phyloP scores from a whole-genome alignment of 2,113 vertebrate genomes.

The Calyptomena viridis region DNA sequence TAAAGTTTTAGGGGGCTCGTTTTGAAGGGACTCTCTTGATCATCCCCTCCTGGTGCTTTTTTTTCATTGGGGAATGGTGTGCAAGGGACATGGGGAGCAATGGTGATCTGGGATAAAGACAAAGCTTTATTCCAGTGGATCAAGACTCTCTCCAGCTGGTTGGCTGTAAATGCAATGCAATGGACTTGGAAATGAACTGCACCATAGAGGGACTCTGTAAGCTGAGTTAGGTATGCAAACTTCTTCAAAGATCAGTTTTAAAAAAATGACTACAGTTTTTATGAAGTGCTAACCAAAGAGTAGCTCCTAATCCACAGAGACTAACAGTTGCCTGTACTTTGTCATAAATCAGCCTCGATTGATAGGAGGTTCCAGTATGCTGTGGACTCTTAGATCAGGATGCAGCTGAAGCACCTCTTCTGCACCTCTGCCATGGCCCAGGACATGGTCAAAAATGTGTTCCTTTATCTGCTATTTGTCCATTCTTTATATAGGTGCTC shows the following conservation, averaged over 20 bases:
- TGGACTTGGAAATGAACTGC: neutral
- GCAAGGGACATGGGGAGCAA: neutral
- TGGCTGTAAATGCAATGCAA: neutral
- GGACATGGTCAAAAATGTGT: neutral
- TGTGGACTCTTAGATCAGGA: neutral
- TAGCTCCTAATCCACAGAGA: neutral
- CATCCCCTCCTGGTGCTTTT: neutral
- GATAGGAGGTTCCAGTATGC: accelerated
- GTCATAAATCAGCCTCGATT: neutral
- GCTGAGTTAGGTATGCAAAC: neutral
- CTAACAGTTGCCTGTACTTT: no score
- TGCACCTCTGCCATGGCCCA: neutral
- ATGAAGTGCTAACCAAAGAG: neutral
- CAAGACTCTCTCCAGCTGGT: neutral
- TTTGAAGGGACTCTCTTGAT: neutral
- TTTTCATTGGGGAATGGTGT: accelerated
- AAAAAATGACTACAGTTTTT: neutral
- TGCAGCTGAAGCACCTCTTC: neutral
- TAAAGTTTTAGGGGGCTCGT: accelerated
- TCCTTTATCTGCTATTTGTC: neutral
- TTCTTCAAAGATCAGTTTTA: neutral
- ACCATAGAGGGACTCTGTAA: neutral
- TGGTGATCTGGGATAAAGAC: neutral
- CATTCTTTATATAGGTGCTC: neutral
- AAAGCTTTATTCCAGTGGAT: neutral